phyloP scores from a whole-genome alignment of 1,140 invertebrate species.

The Phymorhynchus buccinoides region DNA sequence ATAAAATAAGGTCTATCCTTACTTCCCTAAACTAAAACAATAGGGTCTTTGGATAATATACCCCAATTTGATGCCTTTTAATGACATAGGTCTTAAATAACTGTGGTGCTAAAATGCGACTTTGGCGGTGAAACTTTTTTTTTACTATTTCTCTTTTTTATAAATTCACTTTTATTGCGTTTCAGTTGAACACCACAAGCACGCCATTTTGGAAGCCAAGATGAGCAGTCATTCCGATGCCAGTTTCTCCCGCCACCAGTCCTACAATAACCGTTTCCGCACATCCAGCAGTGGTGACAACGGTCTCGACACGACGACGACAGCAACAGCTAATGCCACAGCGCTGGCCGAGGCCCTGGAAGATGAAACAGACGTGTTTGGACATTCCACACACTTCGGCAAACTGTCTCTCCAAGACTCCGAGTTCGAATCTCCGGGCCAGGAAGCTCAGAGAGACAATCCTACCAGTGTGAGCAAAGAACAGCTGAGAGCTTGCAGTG shows the following conservation, averaged over 20 bases:
- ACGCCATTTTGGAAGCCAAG: background rate
- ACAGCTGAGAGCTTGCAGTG: background rate
- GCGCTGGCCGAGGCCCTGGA: background rate
- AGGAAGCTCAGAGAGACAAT: too few relatives aligned
- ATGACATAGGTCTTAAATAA: too few relatives aligned
- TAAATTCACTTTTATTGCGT: background rate
- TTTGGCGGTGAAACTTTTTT: too few relatives aligned
- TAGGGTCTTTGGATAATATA: too few relatives aligned
- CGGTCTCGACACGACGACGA: background rate
- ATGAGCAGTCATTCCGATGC: background rate
- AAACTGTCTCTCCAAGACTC: background rate
- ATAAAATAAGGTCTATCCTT: too few relatives aligned
- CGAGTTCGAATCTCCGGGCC: too few relatives aligned
- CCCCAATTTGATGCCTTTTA: too few relatives aligned
- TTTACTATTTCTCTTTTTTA: too few relatives aligned
- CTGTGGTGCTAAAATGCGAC: too few relatives aligned
- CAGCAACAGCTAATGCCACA: background rate
- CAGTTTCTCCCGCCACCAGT: slow-evolving; percentile 28
- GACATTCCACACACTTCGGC: background rate
- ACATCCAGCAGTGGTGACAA: slow-evolving; percentile 16
- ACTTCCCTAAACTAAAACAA: too few relatives aligned
- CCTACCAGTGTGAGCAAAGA: background rate
- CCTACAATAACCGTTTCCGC: slow-evolving; percentile 45
- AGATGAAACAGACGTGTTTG: slow-evolving; percentile 11
- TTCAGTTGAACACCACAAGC: background rate